Evolutionary conservation across 1,140 invertebrate genomes (phyloP).

Genomic region (Penaeus chinensis): DNA sequence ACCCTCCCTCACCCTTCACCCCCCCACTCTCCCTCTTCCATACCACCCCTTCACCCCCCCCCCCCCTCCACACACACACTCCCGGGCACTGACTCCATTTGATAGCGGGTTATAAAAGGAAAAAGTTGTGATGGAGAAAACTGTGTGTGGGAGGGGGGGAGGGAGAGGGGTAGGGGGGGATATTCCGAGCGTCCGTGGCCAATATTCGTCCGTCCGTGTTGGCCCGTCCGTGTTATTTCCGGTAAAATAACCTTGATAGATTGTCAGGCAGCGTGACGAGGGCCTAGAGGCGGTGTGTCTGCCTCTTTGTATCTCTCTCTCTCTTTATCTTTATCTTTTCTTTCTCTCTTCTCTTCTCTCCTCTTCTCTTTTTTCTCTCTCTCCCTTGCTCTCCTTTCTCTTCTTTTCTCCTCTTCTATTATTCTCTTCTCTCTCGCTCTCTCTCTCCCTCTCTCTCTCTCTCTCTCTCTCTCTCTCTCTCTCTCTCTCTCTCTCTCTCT

Average conservation of each 20-base stretch:
- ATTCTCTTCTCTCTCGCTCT: background rate
- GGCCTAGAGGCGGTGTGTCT: background rate
- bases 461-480: conserved; percentile 31
- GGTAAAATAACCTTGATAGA: no score
- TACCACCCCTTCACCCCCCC: background rate
- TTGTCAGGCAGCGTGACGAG: no score
- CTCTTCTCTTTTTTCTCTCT: background rate
- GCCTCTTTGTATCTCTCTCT: background rate
- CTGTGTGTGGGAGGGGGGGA: no score
- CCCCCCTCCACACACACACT: background rate
- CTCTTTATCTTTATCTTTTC: background rate
- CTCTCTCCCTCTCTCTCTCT: conserved; percentile 20
- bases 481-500: conserved; percentile 24
- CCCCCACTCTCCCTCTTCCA: background rate
- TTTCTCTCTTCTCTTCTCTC: background rate
- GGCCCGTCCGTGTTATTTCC: no score
- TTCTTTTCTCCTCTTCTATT: conserved; percentile 2
- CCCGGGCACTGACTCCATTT: background rate
- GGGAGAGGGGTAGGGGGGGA: no score
- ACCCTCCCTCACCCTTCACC: background rate
- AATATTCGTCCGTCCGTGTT: no score
- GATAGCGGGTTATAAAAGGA: no score
- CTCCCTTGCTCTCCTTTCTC: conserved; percentile 16
- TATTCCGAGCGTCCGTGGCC: no score
- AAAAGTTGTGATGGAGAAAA: no score